Conservation (phyloP, 2,888 invertebrate genomes). For the Lymantria monacha region DNA sequence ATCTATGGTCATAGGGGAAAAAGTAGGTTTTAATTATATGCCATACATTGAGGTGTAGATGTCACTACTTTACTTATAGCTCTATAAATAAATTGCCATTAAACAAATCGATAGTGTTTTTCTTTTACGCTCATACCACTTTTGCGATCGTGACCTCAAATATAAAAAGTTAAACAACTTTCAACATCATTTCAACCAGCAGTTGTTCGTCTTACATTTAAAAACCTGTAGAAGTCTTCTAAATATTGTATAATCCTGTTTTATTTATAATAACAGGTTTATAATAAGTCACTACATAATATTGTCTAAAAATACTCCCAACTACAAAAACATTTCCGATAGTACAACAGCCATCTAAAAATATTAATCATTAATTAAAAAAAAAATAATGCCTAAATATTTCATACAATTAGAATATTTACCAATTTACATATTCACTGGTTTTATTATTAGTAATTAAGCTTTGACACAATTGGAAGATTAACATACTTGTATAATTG, state of each 20-base stretch:
- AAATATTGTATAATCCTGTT: slow-evolving; percentile 6
- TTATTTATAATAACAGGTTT: slow-evolving; percentile 9
- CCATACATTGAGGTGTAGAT: too few relatives aligned
- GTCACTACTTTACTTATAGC: too few relatives aligned
- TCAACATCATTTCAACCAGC: too few relatives aligned
- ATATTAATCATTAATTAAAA: slow-evolving; percentile 51
- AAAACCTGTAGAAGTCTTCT: neutral
- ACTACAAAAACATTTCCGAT: slow-evolving; percentile 51
- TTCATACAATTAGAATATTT: slow-evolving; percentile 18
- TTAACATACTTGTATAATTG: neutral
- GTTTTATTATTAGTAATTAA: slow-evolving; percentile 21
- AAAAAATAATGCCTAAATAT: slow-evolving; percentile 39
- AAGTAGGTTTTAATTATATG: too few relatives aligned
- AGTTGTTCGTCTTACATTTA: slow-evolving; percentile 1
- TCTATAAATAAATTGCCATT: too few relatives aligned
- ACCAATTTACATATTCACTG: slow-evolving; percentile 30
- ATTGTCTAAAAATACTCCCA: slow-evolving; percentile 50
- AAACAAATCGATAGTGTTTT: too few relatives aligned
- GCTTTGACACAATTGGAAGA: slow-evolving; percentile 34
- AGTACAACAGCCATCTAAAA: slow-evolving; percentile 71
- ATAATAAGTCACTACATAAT: slow-evolving; percentile 24
- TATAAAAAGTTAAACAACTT: too few relatives aligned
- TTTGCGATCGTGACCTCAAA: too few relatives aligned
- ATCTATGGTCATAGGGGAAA: too few relatives aligned
- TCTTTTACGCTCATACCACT: too few relatives aligned